Conservation (phyloP, 1,140 invertebrate species). For the Brachionus paranguensis region DNA sequence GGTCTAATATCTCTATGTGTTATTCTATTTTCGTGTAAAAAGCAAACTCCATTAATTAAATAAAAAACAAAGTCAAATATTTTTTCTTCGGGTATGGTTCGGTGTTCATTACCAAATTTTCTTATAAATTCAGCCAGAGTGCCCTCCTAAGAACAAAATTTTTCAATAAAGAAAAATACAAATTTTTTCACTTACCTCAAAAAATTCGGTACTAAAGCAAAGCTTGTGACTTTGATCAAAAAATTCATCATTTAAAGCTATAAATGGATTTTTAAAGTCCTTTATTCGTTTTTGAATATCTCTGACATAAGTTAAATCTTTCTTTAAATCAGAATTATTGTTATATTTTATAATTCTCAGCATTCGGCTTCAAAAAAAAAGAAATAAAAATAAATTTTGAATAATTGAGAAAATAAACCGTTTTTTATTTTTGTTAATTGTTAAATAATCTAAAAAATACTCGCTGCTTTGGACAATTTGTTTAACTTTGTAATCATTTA, state of each 20-base stretch:
- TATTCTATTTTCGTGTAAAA: slow-evolving; percentile 26
- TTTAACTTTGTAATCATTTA: slow-evolving; percentile 17
- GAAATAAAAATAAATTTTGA: not conserved
- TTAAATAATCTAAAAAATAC: not conserved
- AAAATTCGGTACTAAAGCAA: not conserved
- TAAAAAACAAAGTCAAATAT: slow-evolving; percentile 33
- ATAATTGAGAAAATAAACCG: not conserved
- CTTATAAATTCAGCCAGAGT: not conserved
- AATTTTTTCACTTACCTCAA: not conserved
- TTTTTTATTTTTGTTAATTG: not conserved
- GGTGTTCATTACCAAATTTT: not conserved
- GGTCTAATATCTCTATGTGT: not conserved
- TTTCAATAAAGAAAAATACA: not conserved
- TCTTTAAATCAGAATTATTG: not conserved
- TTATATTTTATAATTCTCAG: not conserved
- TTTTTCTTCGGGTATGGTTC: not conserved
- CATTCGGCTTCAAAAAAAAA: not conserved
- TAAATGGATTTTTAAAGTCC: not conserved
- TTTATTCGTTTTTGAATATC: not conserved
- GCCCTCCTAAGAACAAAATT: not conserved
- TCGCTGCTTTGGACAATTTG: not conserved
- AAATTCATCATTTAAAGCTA: not conserved
- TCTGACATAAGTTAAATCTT: not conserved
- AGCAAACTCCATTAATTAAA: not conserved
- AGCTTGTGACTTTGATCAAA: not conserved